Conservation (phyloP, 2,797 vertebrate species). For the Adelosebastes latens region DNA sequence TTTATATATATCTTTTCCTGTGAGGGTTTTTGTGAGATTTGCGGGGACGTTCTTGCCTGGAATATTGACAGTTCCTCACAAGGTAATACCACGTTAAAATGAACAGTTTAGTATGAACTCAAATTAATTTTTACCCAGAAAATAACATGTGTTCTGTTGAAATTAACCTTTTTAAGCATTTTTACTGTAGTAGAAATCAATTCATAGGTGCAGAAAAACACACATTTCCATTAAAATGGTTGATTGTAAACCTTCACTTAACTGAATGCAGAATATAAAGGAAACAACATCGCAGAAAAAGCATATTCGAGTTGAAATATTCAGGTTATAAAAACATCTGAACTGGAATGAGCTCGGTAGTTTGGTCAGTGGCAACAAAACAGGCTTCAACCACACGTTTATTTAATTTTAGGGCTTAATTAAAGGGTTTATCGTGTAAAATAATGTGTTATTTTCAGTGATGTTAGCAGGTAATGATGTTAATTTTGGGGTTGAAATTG, state of each 20-base stretch:
- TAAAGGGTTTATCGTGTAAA: constrained; percentile 31
- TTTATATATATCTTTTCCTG: constrained; percentile 20
- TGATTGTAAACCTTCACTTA: constrained; percentile 36
- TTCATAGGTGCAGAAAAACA: background rate
- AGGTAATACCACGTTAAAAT: background rate
- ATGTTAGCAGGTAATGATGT: background rate
- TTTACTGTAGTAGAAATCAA: constrained; percentile 3
- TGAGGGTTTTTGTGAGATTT: constrained; percentile 43
- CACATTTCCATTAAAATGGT: background rate
- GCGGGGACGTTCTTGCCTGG: constrained; percentile 1
- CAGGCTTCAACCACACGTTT: constrained; percentile 19
- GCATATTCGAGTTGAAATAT: constrained; percentile 16
- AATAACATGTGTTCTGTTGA: background rate
- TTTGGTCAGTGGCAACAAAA: constrained; percentile 55
- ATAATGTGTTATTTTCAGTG: constrained; percentile 10
- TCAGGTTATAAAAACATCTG: constrained; percentile 24
- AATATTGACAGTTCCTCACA: constrained; percentile 48
- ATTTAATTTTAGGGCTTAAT: background rate
- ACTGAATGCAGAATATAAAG: constrained; percentile 7
- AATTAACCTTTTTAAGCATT: background rate
- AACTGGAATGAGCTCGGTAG: constrained; percentile 29
- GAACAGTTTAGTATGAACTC: background rate
- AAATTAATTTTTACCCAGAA: background rate
- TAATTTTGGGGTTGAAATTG: constrained; percentile 12
- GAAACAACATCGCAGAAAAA: constrained; percentile 21